Conservation (phyloP, 92 coral and sea anemone genomes). For the Umimayanthus kanabou region DNA sequence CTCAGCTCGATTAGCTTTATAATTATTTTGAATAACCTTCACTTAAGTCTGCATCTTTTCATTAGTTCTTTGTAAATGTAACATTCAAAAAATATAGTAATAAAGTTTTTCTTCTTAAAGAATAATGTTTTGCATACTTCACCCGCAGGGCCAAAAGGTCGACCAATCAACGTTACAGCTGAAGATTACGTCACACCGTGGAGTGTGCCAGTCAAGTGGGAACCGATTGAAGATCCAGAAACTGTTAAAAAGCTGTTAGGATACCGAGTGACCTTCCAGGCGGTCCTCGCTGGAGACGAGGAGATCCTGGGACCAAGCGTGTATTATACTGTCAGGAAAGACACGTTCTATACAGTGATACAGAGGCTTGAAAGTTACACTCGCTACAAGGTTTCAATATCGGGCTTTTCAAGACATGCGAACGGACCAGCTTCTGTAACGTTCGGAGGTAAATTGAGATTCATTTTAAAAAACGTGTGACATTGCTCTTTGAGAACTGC, state of each 20-base stretch:
- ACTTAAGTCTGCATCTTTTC: too few relatives aligned
- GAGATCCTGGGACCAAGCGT: slow-evolving; percentile 47
- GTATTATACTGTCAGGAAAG: slow-evolving; percentile 49
- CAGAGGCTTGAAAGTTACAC: slow-evolving; percentile 51
- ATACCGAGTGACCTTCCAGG: slow-evolving; percentile 65
- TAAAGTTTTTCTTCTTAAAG: too few relatives aligned
- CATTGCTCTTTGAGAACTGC: background rate
- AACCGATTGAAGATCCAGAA: slow-evolving; percentile 58
- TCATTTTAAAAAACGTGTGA: background rate
- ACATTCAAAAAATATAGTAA: too few relatives aligned
- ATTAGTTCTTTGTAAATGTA: too few relatives aligned
- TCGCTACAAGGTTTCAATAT: slow-evolving; percentile 60
- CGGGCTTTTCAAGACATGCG: slow-evolving; percentile 77
- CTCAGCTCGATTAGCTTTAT: too few relatives aligned
- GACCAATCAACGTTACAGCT: slow-evolving; percentile 66
- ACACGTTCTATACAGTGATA: slow-evolving; percentile 35
- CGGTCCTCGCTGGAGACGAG: slow-evolving; percentile 69
- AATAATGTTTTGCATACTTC: background rate
- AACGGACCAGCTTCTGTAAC: slow-evolving; percentile 57
- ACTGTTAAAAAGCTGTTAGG: slow-evolving; percentile 57
- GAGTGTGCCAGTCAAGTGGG: slow-evolving; percentile 63
- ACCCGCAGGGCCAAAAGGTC: slow-evolving; percentile 52
- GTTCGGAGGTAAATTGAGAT: slow-evolving; percentile 53
- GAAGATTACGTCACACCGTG: slow-evolving; percentile 64
- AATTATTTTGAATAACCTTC: too few relatives aligned